Percentiles rank a stretch among this genome's conserved stretches.
phyloP scores from a whole-genome alignment of 2,113 vertebrate species.

The Gadus macrocephalus region DNA sequence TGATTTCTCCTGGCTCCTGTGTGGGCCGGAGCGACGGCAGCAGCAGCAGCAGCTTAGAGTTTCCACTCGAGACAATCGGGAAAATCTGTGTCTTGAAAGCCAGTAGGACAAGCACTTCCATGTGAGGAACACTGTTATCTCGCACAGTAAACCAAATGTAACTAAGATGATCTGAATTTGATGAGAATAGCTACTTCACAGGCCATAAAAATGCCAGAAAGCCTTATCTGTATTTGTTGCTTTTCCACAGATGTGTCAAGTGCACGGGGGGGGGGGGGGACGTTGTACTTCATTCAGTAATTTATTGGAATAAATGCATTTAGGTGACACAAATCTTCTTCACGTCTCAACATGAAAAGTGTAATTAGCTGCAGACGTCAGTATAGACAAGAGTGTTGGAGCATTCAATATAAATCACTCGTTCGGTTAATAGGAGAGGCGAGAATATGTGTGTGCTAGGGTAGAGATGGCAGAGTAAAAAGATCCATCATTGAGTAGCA shows the following conservation, averaged over 20 bases:
- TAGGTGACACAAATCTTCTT: too few relatives aligned
- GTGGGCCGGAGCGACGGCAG: conserved; percentile 50
- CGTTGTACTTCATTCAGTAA: conserved; percentile 11
- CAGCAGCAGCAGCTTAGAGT: conserved; percentile 49
- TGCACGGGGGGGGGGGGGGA: too few relatives aligned
- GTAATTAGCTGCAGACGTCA: too few relatives aligned
- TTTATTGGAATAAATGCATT: background rate
- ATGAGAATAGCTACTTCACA: conserved; percentile 48
- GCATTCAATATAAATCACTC: too few relatives aligned
- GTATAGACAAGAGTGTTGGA: too few relatives aligned
- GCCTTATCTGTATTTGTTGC: conserved; percentile 15
- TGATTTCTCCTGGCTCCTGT: conserved; percentile 44
- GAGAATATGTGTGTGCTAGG: too few relatives aligned
- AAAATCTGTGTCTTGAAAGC: conserved; percentile 64
- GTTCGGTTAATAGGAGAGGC: too few relatives aligned
- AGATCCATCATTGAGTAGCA: too few relatives aligned
- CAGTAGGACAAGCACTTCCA: conserved; percentile 61
- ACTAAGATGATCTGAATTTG: conserved; percentile 48
- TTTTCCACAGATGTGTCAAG: conserved; percentile 26
- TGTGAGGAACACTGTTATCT: conserved; percentile 62
- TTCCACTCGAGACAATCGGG: conserved; percentile 64
- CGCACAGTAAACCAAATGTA: conserved; percentile 43
- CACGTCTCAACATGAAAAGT: too few relatives aligned
- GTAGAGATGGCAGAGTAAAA: too few relatives aligned
- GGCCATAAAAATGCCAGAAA: conserved; percentile 51